Evolutionary conservation across 2,797 vertebrate genomes (phyloP).

Genomic region (Pseudochromis fuscus): DNA sequence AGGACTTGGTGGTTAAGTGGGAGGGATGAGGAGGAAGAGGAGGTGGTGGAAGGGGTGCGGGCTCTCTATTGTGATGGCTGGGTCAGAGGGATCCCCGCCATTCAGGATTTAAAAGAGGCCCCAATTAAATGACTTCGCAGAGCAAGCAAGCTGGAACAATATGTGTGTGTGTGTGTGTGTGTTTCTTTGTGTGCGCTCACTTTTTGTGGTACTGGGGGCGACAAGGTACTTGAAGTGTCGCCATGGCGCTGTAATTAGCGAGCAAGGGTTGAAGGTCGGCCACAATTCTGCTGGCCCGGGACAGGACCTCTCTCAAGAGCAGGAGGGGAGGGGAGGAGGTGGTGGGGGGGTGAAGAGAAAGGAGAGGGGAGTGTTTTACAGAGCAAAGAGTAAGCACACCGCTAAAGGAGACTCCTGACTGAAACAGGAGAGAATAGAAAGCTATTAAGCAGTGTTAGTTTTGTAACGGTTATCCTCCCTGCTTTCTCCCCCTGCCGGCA

Average conservation of each 20-base stretch:
- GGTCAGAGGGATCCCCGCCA: slow-evolving; percentile 79
- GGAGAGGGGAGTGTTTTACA: slow-evolving; percentile 59
- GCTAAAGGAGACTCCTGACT: slow-evolving; percentile 70
- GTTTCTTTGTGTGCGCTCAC: slow-evolving; percentile 46
- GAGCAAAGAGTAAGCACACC: slow-evolving; percentile 62
- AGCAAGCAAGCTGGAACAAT: slow-evolving; percentile 78
- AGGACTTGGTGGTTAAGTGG: slow-evolving; percentile 46
- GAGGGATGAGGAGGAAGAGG: slow-evolving; percentile 42
- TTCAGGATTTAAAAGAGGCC: slow-evolving; percentile 84
- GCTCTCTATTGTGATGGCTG: slow-evolving; percentile 72
- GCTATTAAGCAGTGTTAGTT: slow-evolving; percentile 80
- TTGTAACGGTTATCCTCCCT: slow-evolving; percentile 74
- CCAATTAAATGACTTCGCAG: slow-evolving; percentile 92
- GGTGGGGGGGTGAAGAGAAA: slow-evolving; percentile 11
- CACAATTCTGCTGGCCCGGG: slow-evolving; percentile 86
- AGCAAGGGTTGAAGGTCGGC: slow-evolving; percentile 90
- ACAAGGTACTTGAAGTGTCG: slow-evolving; percentile 91
- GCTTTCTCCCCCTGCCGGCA: slow-evolving; percentile 61
- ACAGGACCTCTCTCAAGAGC: slow-evolving; percentile 89
- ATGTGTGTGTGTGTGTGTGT: slow-evolving; percentile 37
- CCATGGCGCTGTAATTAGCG: slow-evolving; percentile 94
- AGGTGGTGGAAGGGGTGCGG: slow-evolving; percentile 33
- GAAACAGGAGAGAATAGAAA: slow-evolving; percentile 73
- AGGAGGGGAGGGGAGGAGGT: slow-evolving; percentile 41
- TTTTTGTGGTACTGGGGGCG: slow-evolving; percentile 59